Percentiles rank a stretch among this genome's conserved stretches.
phyloP scores from a whole-genome alignment of 2,888 invertebrate species.

The Plebejus anna region DNA sequence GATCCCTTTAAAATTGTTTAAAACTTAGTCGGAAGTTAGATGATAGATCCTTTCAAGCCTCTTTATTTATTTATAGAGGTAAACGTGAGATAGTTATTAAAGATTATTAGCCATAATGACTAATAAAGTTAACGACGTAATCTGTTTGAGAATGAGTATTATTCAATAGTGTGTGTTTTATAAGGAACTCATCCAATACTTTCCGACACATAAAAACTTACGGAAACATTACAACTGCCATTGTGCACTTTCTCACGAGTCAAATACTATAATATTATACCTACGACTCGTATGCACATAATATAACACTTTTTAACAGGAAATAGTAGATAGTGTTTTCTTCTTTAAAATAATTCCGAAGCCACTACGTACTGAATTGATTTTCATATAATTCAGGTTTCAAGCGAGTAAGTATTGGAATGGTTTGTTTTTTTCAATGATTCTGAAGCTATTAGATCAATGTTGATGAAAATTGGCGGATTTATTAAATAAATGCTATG shows the following conservation, averaged over 20 bases:
- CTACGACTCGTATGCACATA: no score
- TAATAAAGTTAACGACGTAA: neutral
- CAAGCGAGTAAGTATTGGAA: neutral
- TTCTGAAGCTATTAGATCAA: neutral
- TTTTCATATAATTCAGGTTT: neutral
- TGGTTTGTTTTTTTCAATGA: neutral
- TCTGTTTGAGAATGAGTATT: neutral
- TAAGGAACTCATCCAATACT: neutral
- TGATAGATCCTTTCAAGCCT: no score
- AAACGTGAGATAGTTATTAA: neutral
- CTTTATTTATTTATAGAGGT: neutral
- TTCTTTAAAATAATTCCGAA: no score
- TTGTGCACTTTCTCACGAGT: slow-evolving; percentile 1
- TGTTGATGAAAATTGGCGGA: neutral
- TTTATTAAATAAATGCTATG: no score
- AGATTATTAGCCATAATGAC: neutral
- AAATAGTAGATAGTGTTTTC: no score
- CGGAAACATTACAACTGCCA: neutral
- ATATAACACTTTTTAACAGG: no score
- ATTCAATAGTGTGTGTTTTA: neutral
- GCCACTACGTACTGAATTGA: neutral
- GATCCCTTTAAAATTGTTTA: no score
- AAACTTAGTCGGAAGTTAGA: no score
- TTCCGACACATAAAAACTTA: neutral
- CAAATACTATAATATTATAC: neutral